A percentile compares a stretch with the other conserved stretches of the same genome.
These are phyloP conservation scores for Lophius americanus DNA, from an alignment of 2,797 vertebrate genomes.

Conservation along the genomic window DNA sequence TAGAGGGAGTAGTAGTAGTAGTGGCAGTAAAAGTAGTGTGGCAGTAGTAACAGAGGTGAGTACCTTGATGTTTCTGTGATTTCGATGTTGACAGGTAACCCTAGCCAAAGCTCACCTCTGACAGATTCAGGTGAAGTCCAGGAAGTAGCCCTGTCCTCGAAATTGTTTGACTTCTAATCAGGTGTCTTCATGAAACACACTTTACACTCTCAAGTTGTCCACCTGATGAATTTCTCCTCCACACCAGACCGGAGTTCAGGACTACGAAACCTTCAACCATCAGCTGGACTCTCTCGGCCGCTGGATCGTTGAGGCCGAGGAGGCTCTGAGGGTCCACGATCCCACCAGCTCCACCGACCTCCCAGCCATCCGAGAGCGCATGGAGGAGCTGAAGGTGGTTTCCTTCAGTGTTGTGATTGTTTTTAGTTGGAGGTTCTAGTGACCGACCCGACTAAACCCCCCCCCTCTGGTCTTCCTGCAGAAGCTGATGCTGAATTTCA, in stretches of 20 bases:
- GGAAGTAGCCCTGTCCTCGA: no score
- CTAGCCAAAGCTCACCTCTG: neutral
- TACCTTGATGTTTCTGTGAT: no score
- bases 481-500: conserved; percentile 94
- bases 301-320: conserved; percentile 89
- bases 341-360: conserved; percentile 87
- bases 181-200: neutral
- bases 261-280: conserved; percentile 90
- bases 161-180: no score
- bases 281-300: conserved; percentile 86
- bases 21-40: no score
- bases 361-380: conserved; percentile 86
- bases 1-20: no score
- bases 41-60: no score
- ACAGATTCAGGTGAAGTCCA: neutral
- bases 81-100: neutral
- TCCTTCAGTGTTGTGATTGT: neutral
- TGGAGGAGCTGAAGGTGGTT: conserved; percentile 93
- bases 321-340: conserved; percentile 86
- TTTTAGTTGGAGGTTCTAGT: neutral
- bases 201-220: neutral
- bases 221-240: conserved; percentile 8
- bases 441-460: neutral
- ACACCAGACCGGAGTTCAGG: conserved; percentile 87
- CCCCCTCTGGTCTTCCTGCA: conserved; percentile 54